Conservation (phyloP, 2,113 vertebrate species). For the Cyphomyrus plagiostoma region DNA sequence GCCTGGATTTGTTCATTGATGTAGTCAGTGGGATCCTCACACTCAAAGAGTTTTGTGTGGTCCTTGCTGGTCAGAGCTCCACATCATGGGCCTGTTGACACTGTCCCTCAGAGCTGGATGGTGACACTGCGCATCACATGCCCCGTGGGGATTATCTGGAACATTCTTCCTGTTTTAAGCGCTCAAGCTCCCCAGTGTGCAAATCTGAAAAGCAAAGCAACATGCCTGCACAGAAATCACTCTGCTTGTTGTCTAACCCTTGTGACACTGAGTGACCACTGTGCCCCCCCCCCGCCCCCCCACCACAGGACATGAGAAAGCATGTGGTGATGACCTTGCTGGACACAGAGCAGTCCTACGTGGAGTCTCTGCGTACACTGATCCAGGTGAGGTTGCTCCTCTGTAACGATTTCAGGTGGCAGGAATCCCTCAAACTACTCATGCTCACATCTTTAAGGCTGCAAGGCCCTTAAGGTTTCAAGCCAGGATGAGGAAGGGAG, state of each 20-base stretch:
- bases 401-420: neutral
- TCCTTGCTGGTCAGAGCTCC: neutral
- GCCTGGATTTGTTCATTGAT: neutral
- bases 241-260: neutral
- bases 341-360: slow-evolving; percentile 95
- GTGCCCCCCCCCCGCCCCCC: slow-evolving; percentile 25
- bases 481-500: neutral
- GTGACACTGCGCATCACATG: neutral
- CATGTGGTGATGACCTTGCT: slow-evolving; percentile 96
- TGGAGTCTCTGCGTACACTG: slow-evolving; percentile 88
- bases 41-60: neutral
- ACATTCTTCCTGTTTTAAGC: neutral
- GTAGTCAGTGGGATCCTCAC: neutral
- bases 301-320: slow-evolving; percentile 88
- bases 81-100: neutral
- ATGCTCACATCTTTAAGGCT: neutral
- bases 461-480: neutral
- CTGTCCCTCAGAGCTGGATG: neutral
- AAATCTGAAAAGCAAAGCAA: neutral
- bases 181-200: neutral
- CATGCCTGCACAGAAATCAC: neutral
- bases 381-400: slow-evolving; percentile 74
- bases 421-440: neutral
- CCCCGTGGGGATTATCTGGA: neutral
- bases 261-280: neutral